These are phyloP conservation scores for Synergus laeviventris DNA, from an alignment of 2,888 invertebrate species.

Conservation along the genomic window DNA sequence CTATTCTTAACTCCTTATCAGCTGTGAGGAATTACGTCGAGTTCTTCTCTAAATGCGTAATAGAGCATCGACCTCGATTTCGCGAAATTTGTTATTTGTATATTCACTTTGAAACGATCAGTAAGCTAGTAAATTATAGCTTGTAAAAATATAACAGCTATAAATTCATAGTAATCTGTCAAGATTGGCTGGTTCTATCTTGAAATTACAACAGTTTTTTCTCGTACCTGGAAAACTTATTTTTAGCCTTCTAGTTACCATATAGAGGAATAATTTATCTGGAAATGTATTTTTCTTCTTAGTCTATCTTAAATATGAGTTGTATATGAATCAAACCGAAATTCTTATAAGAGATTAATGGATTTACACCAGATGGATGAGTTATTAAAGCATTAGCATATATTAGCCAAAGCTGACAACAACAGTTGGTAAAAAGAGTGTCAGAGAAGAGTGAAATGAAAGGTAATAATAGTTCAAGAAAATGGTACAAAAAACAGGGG, in stretches of 20 bases:
- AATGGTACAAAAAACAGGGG: background rate
- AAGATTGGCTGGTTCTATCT: background rate
- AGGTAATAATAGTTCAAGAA: background rate
- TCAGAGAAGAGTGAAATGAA: background rate
- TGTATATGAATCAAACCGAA: background rate
- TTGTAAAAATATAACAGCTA: background rate
- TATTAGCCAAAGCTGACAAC: background rate
- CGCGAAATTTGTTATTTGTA: background rate
- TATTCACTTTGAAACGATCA: background rate
- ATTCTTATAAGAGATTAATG: background rate
- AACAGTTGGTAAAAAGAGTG: background rate
- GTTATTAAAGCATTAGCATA: slow-evolving; percentile 1
- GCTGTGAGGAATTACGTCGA: background rate
- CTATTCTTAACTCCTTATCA: slow-evolving; percentile 27
- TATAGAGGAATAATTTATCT: background rate
- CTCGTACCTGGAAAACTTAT: background rate
- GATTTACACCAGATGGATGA: background rate
- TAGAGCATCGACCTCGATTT: background rate
- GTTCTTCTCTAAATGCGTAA: background rate
- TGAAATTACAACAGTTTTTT: background rate
- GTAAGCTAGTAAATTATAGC: background rate
- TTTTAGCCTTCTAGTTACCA: background rate
- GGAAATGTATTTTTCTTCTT: background rate
- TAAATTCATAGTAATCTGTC: background rate
- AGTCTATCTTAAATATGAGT: background rate